phyloP scores from a whole-genome alignment of 2,797 vertebrate species.

The Crenuchus spilurus region DNA sequence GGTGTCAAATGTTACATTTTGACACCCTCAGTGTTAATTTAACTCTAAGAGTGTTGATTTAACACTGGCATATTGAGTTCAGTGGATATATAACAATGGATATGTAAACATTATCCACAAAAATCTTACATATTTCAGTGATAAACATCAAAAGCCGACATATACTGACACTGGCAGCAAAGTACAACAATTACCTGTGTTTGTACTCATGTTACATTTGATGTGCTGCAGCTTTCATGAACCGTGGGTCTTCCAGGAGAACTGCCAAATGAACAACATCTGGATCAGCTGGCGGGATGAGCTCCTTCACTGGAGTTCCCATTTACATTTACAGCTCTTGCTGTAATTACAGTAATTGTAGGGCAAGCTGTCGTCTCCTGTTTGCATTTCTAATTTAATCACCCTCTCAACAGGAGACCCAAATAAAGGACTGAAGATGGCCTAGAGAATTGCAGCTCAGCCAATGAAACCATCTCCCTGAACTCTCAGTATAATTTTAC shows the following conservation, averaged over 20 bases:
- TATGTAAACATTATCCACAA: too few species aligned
- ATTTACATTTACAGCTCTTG: conserved; percentile 21
- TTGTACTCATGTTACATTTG: background rate
- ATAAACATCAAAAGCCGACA: background rate
- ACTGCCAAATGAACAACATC: conserved; percentile 12
- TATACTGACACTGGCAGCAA: background rate
- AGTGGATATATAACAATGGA: too few species aligned
- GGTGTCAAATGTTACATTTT: too few species aligned
- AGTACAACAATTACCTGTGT: conserved; percentile 12
- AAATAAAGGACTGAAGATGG: conserved; percentile 12
- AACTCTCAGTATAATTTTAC: background rate
- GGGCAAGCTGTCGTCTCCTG: background rate
- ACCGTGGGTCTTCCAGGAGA: background rate
- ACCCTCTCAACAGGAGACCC: background rate
- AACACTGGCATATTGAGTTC: too few species aligned
- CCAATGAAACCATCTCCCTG: background rate
- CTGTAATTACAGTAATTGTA: conserved; percentile 8
- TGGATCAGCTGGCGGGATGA: conserved; percentile 16
- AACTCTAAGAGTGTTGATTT: too few species aligned
- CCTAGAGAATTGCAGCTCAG: conserved; percentile 13
- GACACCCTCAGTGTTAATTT: too few species aligned
- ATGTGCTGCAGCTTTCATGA: background rate
- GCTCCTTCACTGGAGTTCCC: background rate
- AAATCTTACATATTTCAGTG: too few species aligned
- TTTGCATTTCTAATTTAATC: conserved; percentile 32